A percentile compares a stretch with the other conserved stretches of the same genome.
phyloP scores from a whole-genome alignment of 2,113 vertebrate genomes.

The Egretta garzetta region DNA sequence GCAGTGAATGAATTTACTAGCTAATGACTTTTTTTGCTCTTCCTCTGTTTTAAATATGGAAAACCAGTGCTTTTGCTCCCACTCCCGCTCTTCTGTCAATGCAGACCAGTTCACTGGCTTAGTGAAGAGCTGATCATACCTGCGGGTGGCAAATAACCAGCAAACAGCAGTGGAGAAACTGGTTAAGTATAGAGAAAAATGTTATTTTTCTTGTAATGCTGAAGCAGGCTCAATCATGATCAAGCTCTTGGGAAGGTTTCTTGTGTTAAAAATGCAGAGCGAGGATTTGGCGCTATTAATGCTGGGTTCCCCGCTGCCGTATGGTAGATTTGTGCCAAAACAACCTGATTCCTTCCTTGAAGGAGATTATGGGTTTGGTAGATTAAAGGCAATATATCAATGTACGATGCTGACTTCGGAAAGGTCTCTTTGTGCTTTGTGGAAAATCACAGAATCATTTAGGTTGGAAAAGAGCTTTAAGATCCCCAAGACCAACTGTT shows the following conservation, averaged over 20 bases:
- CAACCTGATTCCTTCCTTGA: neutral
- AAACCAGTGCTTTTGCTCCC: neutral
- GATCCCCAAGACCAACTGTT: too few species aligned
- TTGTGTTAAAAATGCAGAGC: neutral
- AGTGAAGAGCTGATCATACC: neutral
- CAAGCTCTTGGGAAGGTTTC: fast-evolving
- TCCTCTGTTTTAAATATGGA: neutral
- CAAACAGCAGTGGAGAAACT: neutral
- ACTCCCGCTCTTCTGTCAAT: neutral
- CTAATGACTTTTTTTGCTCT: neutral
- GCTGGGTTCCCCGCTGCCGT: neutral
- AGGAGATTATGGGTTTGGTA: neutral
- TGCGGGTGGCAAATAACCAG: neutral
- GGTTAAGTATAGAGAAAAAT: neutral
- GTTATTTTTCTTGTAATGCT: neutral
- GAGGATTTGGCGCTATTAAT: neutral
- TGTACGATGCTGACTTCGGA: neutral
- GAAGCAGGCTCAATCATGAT: neutral
- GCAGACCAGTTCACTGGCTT: neutral
- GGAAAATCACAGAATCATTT: neutral
- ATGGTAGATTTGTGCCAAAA: neutral
- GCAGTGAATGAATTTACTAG: neutral
- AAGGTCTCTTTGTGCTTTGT: neutral
- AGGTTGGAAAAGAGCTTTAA: too few species aligned
- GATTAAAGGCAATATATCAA: neutral